Percentiles rank a stretch among this genome's conserved stretches.
These are phyloP conservation scores for Tapirus indicus DNA, from an alignment of 2,797 vertebrate species.

Conservation along the genomic window DNA sequence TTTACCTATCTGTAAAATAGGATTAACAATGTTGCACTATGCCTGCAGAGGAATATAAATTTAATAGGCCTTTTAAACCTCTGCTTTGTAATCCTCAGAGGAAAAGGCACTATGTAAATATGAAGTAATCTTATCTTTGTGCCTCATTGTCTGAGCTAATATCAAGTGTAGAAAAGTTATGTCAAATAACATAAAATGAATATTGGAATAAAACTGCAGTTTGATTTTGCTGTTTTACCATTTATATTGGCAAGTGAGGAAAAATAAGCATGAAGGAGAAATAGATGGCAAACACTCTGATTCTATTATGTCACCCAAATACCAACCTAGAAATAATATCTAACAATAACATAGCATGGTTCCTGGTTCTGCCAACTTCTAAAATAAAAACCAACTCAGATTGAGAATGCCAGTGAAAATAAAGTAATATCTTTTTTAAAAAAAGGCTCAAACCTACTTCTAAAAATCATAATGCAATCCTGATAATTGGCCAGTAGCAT, in stretches of 20 bases:
- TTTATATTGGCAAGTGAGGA: slow-evolving; percentile 49
- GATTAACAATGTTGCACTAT: neutral
- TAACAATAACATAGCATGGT: slow-evolving; percentile 45
- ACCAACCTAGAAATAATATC: slow-evolving; percentile 63
- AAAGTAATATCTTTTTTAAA: neutral
- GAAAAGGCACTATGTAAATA: slow-evolving; percentile 27
- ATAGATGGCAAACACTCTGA: neutral
- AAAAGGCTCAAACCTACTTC: neutral
- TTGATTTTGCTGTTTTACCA: slow-evolving; percentile 54
- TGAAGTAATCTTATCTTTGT: neutral
- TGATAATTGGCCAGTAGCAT: neutral
- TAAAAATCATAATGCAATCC: slow-evolving; percentile 13
- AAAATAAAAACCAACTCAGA: slow-evolving; percentile 69
- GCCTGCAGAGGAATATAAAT: neutral
- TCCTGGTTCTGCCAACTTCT: slow-evolving; percentile 23
- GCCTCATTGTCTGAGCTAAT: slow-evolving; percentile 31
- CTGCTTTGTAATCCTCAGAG: slow-evolving; percentile 21
- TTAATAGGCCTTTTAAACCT: neutral
- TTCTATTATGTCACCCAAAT: slow-evolving; percentile 58
- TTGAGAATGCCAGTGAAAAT: neutral
- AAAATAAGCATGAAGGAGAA: slow-evolving; percentile 41
- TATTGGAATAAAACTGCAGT: neutral
- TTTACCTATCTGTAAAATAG: slow-evolving; percentile 22
- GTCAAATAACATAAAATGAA: slow-evolving; percentile 34
- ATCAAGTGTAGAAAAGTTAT: slow-evolving; percentile 44